Base-by-base conservation (phyloP, 2,797 vertebrate species). In the Halcyon smyrnensis region DNA sequence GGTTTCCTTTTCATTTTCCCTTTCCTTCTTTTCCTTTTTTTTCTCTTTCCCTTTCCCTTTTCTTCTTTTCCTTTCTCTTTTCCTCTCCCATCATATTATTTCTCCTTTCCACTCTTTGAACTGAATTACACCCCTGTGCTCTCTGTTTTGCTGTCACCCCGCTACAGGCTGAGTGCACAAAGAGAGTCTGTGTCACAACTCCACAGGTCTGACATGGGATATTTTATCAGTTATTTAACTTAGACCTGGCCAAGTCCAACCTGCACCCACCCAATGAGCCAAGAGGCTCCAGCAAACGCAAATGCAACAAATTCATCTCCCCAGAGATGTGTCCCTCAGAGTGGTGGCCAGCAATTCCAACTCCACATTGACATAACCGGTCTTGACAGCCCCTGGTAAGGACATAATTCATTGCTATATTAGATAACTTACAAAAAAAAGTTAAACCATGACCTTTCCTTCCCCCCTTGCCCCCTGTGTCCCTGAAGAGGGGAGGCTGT, bases 381-480 rank as follows among this genome's bases (percentile, higher is more conserved):
- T 3, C 86, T 2, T 94, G 94, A 96, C 93, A 95, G 93, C 67
- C 0, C 88, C 86, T 56, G 51, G 74, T 60, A 86, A 93, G 56
- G 88, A 48, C 30, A 18, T 70, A 81, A 91, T 65, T 96, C 94
- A 90, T 73, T 56, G 69, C 20, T 56, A 69, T 82, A 92, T 93
- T 84, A 73, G 79, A 91, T 50, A 93, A 84, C 81, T 90, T 32
- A 19, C 56, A 51, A 74, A 93, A 93, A 93, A 91, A 87, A 57
- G 82, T 82, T 46, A 43, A 95, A 88, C 81, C 41, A 27, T 92
- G 91, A 94, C 92, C 93, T 95, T 79, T 74, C 80, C 54, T 91
- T 93, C 87, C 87, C 91, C 84, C 50, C 64, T 54, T 11, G 46
- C 65, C 79, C 79, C 67, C 32, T 81, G 85, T 21, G 81, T 77